phyloP scores from a whole-genome alignment of 1,140 invertebrate species.

The Cotesia glomerata region DNA sequence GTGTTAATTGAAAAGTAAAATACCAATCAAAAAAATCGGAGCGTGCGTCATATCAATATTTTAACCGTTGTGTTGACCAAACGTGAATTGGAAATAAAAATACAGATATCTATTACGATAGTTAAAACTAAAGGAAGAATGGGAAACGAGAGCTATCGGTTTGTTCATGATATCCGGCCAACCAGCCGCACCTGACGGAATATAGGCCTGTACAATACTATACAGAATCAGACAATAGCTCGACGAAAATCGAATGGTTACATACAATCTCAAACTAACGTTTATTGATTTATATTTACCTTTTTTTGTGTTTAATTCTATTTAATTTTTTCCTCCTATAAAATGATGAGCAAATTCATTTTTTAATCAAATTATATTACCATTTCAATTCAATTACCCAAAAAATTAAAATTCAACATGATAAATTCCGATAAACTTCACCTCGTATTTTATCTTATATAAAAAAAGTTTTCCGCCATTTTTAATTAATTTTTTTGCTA shows the following conservation, averaged over 20 bases:
- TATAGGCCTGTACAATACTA: background rate
- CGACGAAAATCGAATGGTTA: background rate
- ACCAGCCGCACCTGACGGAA: slow-evolving; percentile 4
- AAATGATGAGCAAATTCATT: no score
- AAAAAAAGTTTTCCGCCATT: no score
- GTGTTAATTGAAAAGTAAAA: background rate
- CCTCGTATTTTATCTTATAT: no score
- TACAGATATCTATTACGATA: background rate
- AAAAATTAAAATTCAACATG: no score
- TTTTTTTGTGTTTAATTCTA: no score
- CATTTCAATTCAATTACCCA: no score
- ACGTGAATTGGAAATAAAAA: background rate
- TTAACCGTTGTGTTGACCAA: background rate
- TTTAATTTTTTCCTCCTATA: no score
- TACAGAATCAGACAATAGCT: background rate
- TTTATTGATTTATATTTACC: background rate
- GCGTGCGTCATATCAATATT: background rate
- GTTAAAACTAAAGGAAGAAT: background rate
- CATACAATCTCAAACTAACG: background rate
- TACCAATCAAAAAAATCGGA: background rate
- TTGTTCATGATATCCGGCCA: background rate
- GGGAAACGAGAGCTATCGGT: slow-evolving; percentile 4
- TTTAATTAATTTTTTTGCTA: no score
- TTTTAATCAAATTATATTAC: no score
- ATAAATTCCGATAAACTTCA: no score